Percentiles rank a stretch among this genome's conserved stretches.
Conservation (phyloP, 2,113 vertebrate species). For the Suncus etruscus region DNA sequence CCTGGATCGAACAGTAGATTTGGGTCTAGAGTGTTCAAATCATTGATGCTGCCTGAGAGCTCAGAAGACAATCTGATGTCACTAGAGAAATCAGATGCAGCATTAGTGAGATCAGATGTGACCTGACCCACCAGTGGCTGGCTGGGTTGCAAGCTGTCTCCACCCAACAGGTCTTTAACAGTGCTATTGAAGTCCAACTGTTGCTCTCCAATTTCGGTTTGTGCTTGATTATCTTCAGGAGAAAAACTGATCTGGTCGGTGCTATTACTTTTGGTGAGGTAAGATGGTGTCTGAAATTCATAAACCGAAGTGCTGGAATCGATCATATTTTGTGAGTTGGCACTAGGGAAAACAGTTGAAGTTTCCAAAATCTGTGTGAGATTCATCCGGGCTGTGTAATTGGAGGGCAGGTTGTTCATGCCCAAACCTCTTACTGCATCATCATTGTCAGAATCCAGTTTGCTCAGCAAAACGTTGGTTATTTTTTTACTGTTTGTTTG, state of each 20-base stretch:
- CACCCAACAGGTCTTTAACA: constrained; percentile 94
- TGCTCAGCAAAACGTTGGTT: constrained; percentile 94
- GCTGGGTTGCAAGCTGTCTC: constrained; percentile 90
- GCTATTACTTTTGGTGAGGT: constrained; percentile 93
- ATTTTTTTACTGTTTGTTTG: constrained; percentile 93
- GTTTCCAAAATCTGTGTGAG: constrained; percentile 98
- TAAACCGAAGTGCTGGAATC: constrained; percentile 92
- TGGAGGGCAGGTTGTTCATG: constrained; percentile 94
- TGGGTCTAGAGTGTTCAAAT: constrained; percentile 96
- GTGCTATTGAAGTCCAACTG: constrained; percentile 94
- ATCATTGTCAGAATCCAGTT: constrained; percentile 94
- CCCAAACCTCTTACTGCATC: constrained; percentile 94
- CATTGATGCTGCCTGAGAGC: constrained; percentile 96
- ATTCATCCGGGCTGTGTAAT: constrained; percentile 98
- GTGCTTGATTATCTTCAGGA: constrained; percentile 92
- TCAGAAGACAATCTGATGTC: constrained; percentile 96
- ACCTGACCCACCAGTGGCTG: constrained; percentile 92
- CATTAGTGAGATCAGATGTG: constrained; percentile 90
- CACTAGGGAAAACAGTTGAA: constrained; percentile 89
- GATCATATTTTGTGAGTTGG: constrained; percentile 91
- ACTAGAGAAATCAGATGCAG: constrained; percentile 91
- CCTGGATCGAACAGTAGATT: constrained; percentile 98
- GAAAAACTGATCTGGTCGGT: constrained; percentile 92
- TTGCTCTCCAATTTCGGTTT: constrained; percentile 92
- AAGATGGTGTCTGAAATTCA: constrained; percentile 94